Base-by-base conservation (phyloP, 2,113 vertebrate species). In the Silurus glanis region DNA sequence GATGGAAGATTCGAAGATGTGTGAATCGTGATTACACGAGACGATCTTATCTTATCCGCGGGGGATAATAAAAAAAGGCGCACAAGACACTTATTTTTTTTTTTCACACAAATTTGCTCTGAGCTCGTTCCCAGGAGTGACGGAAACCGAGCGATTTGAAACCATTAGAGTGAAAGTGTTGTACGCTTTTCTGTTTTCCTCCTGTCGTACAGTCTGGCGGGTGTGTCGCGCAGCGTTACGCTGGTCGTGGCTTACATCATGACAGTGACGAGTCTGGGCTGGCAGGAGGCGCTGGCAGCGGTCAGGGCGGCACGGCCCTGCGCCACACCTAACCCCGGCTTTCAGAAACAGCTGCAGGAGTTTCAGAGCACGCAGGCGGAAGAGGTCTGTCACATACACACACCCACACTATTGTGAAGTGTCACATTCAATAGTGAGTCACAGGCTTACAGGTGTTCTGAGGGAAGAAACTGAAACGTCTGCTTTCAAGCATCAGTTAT, bases 161-260 rank as follows among this genome's bases (percentile, higher is more conserved):
- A 84, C 28, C 83, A 49, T 59, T 76, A 64, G 19, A 81, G 74
- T 79, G 74, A 85, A 67, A 85, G 74, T 53, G 74, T 67, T 58
- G 19, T 59, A 13, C 37, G 28, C 3, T 4, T 4, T 80, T n/a
- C 86, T 85, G 81, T 78, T 83, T 83, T 58, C 51, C 53, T 84
- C 79, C 69, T 37, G 37, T 21, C 75, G 84, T 75, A 13, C 92
- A 99, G 98, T 93, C 95, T 99, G 90, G 97, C 98, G 2, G 98
- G 98, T 7, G 97, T 99, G 86, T 99, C 98, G 69, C 96, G 98
- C 84, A 99, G 98, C 0, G 97, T 98, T 83, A 99, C 98, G 0
- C 86, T 99, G 90, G 98, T 99, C 85, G 96, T 97, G 7, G 97
- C 98, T 3, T 99, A 99, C 90, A 95, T 99, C 90, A 99, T 99